A percentile compares a stretch with the other conserved stretches of the same genome.
phyloP scores from a whole-genome alignment of 2,888 invertebrate species.

The Apomyelois bistriatella region DNA sequence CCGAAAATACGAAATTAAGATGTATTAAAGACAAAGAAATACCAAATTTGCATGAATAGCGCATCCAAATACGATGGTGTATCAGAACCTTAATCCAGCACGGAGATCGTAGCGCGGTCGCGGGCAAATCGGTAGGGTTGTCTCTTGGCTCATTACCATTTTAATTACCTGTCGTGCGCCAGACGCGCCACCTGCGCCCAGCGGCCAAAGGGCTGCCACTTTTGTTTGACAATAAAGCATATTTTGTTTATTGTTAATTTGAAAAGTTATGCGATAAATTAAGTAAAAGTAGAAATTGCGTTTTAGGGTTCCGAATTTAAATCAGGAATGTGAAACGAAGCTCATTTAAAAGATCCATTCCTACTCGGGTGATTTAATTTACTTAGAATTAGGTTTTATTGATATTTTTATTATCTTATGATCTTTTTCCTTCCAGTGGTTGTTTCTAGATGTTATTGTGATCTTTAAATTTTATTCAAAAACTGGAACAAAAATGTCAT shows the following conservation, averaged over 20 bases:
- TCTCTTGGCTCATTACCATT: slow-evolving; percentile 65
- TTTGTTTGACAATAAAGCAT: slow-evolving; percentile 44
- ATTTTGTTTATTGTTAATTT: slow-evolving; percentile 31
- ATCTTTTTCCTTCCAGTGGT: too few species aligned
- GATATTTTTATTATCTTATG: too few species aligned
- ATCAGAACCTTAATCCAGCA: background rate
- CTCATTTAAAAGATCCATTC: too few species aligned
- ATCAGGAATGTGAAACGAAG: too few species aligned
- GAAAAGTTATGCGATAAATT: background rate
- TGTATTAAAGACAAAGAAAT: too few species aligned
- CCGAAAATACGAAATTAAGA: too few species aligned
- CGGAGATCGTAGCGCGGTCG: background rate
- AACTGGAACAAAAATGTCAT: too few species aligned
- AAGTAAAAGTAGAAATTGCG: background rate
- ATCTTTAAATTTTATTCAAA: too few species aligned
- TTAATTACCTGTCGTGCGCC: slow-evolving; percentile 67
- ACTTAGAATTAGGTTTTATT: too few species aligned
- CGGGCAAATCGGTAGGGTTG: slow-evolving; percentile 23
- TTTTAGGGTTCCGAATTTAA: background rate
- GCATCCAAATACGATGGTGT: background rate
- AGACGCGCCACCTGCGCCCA: slow-evolving; percentile 43
- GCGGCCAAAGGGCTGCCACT: slow-evolving; percentile 31
- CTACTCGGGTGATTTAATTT: too few species aligned
- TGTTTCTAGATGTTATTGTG: too few species aligned
- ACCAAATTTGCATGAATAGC: background rate